Conservation (phyloP, 2,888 invertebrate genomes). For the Dioctria rufipes region DNA sequence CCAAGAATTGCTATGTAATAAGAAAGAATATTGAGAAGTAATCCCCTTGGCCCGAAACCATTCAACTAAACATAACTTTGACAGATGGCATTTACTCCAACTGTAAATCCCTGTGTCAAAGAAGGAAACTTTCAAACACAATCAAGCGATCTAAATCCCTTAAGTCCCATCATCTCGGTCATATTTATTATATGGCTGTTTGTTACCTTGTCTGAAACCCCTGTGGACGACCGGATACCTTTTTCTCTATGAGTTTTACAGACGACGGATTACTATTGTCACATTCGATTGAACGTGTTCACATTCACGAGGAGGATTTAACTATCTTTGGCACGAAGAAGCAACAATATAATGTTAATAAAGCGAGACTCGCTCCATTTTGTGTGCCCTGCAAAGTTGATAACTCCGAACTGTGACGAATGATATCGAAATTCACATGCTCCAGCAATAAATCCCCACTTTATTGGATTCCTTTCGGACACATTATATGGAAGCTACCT, state of each 20-base stretch:
- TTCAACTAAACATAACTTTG: slow-evolving; percentile 45
- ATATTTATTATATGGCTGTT: slow-evolving; percentile 45
- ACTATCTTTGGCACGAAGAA: slow-evolving; percentile 4
- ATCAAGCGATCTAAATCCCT: slow-evolving; percentile 50
- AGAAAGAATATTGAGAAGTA: background rate
- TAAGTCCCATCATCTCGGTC: slow-evolving; percentile 54
- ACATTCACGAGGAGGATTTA: slow-evolving; percentile 39
- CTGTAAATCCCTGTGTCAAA: slow-evolving; percentile 38
- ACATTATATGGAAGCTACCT: background rate
- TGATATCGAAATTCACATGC: slow-evolving; percentile 40
- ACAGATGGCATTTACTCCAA: slow-evolving; percentile 51
- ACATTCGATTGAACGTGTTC: slow-evolving; percentile 59
- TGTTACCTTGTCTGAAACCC: slow-evolving; percentile 9
- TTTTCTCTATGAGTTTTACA: slow-evolving; percentile 19
- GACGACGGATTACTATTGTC: slow-evolving; percentile 59
- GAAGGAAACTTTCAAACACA: slow-evolving; percentile 48
- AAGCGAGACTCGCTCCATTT: slow-evolving; percentile 19
- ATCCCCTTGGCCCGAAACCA: background rate
- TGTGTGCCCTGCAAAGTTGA: slow-evolving; percentile 10
- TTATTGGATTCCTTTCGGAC: slow-evolving; percentile 41
- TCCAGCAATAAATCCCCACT: slow-evolving; percentile 40
- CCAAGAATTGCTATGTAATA: background rate
- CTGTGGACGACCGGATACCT: slow-evolving; percentile 23
- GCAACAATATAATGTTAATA: slow-evolving; percentile 48
- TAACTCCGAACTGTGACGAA: slow-evolving; percentile 38